These are phyloP conservation scores for Patella depressa DNA, from an alignment of 2,888 invertebrate genomes.

Conservation along the genomic window DNA sequence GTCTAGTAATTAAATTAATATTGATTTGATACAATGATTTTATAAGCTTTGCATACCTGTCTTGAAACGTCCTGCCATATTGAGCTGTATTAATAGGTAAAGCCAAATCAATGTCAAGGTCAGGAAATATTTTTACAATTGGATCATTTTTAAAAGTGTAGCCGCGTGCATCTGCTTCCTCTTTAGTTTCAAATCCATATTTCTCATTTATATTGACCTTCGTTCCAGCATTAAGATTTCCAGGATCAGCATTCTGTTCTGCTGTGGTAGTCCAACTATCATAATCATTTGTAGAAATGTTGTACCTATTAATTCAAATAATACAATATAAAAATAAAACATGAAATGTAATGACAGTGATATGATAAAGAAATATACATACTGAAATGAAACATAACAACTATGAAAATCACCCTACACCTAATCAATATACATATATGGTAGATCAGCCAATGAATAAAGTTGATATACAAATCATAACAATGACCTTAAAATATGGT, in stretches of 20 bases:
- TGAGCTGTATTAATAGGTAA: slow-evolving; percentile 70
- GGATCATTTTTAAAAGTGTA: slow-evolving; percentile 68
- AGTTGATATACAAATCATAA: too few species aligned
- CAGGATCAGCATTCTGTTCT: slow-evolving; percentile 39
- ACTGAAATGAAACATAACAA: too few species aligned
- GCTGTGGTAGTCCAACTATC: slow-evolving; percentile 63
- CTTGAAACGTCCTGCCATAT: slow-evolving; percentile 70
- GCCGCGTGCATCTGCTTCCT: slow-evolving; percentile 56
- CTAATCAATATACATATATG: too few species aligned
- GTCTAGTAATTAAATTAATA: too few species aligned
- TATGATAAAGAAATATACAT: too few species aligned
- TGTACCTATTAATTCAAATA: slow-evolving; percentile 58
- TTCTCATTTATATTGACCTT: slow-evolving; percentile 52
- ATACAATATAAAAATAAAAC: neutral
- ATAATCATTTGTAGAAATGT: slow-evolving; percentile 69
- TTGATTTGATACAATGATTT: too few species aligned
- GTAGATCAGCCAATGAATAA: too few species aligned
- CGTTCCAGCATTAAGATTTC: slow-evolving; percentile 37
- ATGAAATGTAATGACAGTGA: too few species aligned
- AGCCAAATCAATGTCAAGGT: slow-evolving; percentile 55
- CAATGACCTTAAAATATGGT: too few species aligned
- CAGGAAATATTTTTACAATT: slow-evolving; percentile 64
- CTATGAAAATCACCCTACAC: neutral
- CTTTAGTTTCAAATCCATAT: slow-evolving; percentile 50
- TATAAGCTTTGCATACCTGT: slow-evolving; percentile 56